phyloP scores from a whole-genome alignment of 2,888 invertebrate genomes.

The Heliconius sara region DNA sequence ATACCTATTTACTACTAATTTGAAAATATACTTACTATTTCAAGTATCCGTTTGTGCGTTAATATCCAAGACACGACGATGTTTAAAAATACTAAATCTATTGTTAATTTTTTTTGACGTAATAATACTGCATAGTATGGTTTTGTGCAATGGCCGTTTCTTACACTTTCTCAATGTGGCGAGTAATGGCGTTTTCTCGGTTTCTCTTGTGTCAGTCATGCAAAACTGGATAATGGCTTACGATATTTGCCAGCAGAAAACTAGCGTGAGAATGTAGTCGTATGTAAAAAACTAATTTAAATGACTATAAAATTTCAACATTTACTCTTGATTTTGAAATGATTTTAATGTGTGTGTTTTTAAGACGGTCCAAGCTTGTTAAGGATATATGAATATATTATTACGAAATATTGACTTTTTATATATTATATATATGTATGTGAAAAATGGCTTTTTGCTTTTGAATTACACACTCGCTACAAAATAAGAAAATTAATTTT shows the following conservation, averaged over 20 bases:
- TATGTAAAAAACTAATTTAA: slow-evolving; percentile 3
- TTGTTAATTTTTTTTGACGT: slow-evolving; percentile 1
- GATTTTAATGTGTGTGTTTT: not conserved
- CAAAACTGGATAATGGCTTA: slow-evolving; percentile 70
- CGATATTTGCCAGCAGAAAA: slow-evolving; percentile 49
- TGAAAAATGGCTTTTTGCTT: not conserved
- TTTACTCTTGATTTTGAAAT: slow-evolving; percentile 18
- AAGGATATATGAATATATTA: not conserved
- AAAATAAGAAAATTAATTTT: not conserved
- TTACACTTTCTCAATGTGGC: slow-evolving; percentile 71
- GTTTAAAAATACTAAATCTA: not conserved
- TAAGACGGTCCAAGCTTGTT: not conserved
- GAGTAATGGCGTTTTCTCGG: slow-evolving; percentile 60
- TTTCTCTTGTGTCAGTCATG: slow-evolving; percentile 68
- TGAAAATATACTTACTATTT: not conserved
- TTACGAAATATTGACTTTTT: not conserved
- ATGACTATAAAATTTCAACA: slow-evolving; percentile 15
- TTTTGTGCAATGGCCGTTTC: slow-evolving; percentile 37
- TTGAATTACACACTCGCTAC: not conserved
- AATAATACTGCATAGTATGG: not conserved
- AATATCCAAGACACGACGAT: not conserved
- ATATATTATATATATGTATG: not conserved
- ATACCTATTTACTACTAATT: not conserved
- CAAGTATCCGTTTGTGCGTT: not conserved
- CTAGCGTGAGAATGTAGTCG: slow-evolving; percentile 50